Evolutionary conservation across 1,140 invertebrate species (phyloP).

Genomic region (Subanguina moxae): DNA sequence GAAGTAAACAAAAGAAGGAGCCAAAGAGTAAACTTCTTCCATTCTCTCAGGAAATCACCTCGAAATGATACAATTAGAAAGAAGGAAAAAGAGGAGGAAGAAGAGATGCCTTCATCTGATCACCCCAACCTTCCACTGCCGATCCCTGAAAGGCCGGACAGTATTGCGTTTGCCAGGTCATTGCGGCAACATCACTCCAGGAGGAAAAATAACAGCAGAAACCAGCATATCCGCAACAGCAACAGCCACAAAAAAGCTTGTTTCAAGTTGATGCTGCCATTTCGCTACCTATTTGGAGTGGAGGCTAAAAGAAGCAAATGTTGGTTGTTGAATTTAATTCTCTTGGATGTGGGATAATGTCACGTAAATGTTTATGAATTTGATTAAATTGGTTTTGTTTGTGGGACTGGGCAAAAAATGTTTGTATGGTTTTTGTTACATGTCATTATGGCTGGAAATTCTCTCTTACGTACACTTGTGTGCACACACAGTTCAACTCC

Average conservation of each 20-base stretch:
- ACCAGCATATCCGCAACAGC: neutral
- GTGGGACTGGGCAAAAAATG: too few species aligned
- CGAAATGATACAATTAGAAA: neutral
- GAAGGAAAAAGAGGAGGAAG: neutral
- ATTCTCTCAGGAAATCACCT: neutral
- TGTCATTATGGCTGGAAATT: too few species aligned
- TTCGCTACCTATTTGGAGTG: neutral
- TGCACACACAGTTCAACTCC: too few species aligned
- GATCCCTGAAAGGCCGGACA: neutral
- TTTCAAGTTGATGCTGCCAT: neutral
- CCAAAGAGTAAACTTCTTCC: neutral
- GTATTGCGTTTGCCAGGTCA: neutral
- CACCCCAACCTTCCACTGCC: neutral
- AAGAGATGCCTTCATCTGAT: neutral
- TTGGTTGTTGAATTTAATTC: neutral
- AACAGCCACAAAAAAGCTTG: neutral
- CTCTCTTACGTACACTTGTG: too few species aligned
- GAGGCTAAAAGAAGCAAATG: neutral
- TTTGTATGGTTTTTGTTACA: too few species aligned
- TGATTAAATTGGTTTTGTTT: too few species aligned
- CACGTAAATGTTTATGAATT: too few species aligned
- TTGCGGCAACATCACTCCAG: neutral
- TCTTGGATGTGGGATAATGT: too few species aligned
- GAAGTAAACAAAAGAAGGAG: neutral
- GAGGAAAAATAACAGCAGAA: constrained; percentile 1